Evolutionary conservation across 2,797 vertebrate species (phyloP).

Genomic region (Clarias pachynema): DNA sequence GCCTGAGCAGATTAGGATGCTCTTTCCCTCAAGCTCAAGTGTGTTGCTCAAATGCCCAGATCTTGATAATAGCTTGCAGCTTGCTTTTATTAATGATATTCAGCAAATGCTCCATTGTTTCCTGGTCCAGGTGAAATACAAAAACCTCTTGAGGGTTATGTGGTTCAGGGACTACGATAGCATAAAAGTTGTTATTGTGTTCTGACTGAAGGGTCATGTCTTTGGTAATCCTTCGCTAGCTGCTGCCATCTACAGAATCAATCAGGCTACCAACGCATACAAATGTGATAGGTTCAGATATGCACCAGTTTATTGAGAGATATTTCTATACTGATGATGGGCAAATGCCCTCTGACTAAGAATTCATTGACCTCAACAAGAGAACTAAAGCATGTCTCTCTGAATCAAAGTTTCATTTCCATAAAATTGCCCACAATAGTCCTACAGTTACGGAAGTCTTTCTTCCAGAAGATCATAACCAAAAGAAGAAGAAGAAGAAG

Average conservation of each 20-base stretch:
- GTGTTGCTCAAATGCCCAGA: neutral
- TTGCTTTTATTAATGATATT: neutral
- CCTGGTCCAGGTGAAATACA: neutral
- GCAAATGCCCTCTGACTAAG: neutral
- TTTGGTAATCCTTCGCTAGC: neutral
- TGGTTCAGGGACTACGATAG: neutral
- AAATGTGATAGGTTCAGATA: neutral
- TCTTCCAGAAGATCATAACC: neutral
- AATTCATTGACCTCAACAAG: neutral
- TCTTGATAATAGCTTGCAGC: neutral
- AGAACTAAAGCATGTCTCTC: neutral
- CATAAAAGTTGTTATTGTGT: neutral
- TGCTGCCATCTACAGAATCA: neutral
- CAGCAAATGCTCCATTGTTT: neutral
- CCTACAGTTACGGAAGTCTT: neutral
- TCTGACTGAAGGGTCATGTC: neutral
- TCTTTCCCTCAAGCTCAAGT: neutral
- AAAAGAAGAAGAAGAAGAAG: neutral
- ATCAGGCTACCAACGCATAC: neutral
- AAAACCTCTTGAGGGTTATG: neutral
- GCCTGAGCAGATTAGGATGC: neutral
- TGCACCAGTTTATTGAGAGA: neutral
- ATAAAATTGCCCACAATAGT: neutral
- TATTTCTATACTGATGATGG: neutral
- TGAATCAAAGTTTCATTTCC: constrained; percentile 7